Evolutionary conservation across 2,113 vertebrate genomes (phyloP), one percentile per base, ranked within the genome.

Genomic region (Propithecus coquereli): DNA sequence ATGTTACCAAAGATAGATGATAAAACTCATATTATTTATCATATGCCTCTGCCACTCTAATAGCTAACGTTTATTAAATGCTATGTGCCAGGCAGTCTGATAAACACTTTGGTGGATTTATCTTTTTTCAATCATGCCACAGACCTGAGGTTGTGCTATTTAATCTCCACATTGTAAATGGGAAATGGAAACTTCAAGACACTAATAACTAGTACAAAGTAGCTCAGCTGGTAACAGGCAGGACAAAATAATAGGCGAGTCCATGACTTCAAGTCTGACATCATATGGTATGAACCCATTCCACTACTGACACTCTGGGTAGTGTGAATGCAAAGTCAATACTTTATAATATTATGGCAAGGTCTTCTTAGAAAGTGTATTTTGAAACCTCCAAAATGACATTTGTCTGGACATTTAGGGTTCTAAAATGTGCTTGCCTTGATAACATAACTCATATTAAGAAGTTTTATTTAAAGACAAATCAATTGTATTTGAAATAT

Each of bases 351-450:
- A 0, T 68, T 66, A 17, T 9, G 14, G 59, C 45, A 52, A 59
- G 40, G 25, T 43, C 20, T 83, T 89, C 40, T 71, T 57, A 37
- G 23, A 52, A 89, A 83, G 10, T 57, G 2, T 2, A 7, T 45
- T 2, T 34, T 77, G 17, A 45, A 54, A 80, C 17, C 14, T 54
- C 12, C 57, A 32, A 73, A 85, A 79, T 66, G 65, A 47, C 25
- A 66, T 65, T 93, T 59, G 18, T 6, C 9, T 52, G n/a, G 59
- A 71, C 45, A 71, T 68, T 37, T 66, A 61, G 30, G 71, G 88
- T 94, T 86, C 66, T 61, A 76, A 70, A 82, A 73, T 57, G 10
- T 47, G 45, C 92, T 94, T 94, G 0, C 23, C 71, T 94, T 50
- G 40, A 47, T 45, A 84, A 79, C 32, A 47, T 47, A 45, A 61